phyloP scores from a whole-genome alignment of 2,113 vertebrate species.

The Taxidea taxus region DNA sequence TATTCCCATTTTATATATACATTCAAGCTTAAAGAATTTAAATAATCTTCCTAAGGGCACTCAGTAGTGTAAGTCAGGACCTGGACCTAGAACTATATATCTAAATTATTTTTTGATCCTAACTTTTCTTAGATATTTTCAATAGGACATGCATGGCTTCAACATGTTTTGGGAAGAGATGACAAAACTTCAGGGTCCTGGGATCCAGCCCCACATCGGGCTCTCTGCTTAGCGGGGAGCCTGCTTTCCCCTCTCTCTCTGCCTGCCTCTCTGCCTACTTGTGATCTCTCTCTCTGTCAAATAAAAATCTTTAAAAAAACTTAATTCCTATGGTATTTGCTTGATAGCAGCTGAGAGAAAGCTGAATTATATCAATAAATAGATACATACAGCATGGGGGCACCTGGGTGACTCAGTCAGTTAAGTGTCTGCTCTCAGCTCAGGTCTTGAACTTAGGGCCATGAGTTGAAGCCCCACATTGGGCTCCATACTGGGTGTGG shows the following conservation, averaged over 20 bases:
- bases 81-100: not conserved
- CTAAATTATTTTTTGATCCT: not conserved
- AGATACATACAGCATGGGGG: not conserved
- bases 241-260: too few relatives aligned
- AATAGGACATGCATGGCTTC: not conserved
- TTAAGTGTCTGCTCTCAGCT: not conserved
- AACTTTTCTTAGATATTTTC: not conserved
- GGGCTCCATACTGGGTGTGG: not conserved
- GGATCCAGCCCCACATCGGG: too few relatives aligned
- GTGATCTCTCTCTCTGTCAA: too few relatives aligned
- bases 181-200: not conserved
- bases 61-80: not conserved
- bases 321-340: not conserved
- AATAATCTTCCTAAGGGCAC: not conserved
- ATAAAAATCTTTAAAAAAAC: not conserved
- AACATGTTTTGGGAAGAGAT: not conserved
- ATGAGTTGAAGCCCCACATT: not conserved
- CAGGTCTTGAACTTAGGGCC: not conserved
- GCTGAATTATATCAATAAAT: not conserved
- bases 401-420: not conserved
- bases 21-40: not conserved
- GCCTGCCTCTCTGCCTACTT: too few relatives aligned
- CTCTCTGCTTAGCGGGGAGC: too few relatives aligned
- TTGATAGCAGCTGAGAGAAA: not conserved
- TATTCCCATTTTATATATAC: not conserved